Evolutionary conservation across 2,113 vertebrate species (phyloP).

Genomic region (Sceloporus undulatus): DNA sequence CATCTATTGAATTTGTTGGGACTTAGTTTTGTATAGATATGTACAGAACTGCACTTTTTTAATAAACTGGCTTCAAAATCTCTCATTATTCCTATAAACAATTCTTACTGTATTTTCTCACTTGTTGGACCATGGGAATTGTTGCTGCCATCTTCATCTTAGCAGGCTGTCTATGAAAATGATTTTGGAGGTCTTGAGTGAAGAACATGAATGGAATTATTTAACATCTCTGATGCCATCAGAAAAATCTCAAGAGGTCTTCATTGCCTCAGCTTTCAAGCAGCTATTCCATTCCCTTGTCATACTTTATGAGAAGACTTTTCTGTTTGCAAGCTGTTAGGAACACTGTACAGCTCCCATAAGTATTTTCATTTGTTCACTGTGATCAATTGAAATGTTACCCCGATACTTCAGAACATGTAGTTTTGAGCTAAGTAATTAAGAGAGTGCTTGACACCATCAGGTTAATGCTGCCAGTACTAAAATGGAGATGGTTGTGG

Average conservation of each 20-base stretch:
- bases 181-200: constrained; percentile 3
- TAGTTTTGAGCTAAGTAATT: not conserved
- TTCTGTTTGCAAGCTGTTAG: not conserved
- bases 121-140: constrained; percentile 12
- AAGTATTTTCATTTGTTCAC: not conserved
- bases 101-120: constrained; percentile 27
- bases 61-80: constrained; percentile 1
- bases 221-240: constrained; percentile 57
- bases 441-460: not conserved
- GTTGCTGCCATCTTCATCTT: constrained; percentile 33
- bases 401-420: not conserved
- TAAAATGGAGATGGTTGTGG: not conserved
- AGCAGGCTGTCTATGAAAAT: not conserved
- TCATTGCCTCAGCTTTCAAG: constrained; percentile 55
- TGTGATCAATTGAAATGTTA: not conserved
- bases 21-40: not conserved
- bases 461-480: not conserved
- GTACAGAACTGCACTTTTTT: not conserved
- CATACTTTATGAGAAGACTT: constrained; percentile 46
- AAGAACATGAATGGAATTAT: constrained; percentile 44
- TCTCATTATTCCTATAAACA: constrained; percentile 36
- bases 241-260: constrained; percentile 54
- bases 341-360: not conserved
- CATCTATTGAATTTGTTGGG: not conserved
- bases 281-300: constrained; percentile 54